A percentile compares a stretch with the other conserved stretches of the same genome.
These are phyloP conservation scores for Phaonia tiefii DNA, from an alignment of 2,888 invertebrate genomes.

Conservation along the genomic window DNA sequence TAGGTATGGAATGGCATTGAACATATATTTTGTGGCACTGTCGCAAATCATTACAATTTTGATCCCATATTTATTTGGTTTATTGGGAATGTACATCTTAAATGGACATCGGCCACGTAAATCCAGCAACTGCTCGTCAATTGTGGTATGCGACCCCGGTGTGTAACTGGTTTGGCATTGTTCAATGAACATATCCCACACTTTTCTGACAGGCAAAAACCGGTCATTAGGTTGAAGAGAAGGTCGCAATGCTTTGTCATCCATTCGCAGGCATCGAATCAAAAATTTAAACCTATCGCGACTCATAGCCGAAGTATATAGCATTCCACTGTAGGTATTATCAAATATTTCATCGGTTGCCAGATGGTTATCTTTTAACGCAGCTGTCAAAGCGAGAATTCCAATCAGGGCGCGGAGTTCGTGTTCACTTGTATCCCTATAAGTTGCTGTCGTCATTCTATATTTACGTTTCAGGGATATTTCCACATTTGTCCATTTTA, in stretches of 20 bases:
- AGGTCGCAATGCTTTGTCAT: slow-evolving; percentile 55
- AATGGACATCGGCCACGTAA: slow-evolving; percentile 61
- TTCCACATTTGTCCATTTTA: slow-evolving; percentile 43
- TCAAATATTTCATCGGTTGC: slow-evolving; percentile 55
- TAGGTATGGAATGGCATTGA: slow-evolving; percentile 64
- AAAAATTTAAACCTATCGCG: slow-evolving; percentile 51
- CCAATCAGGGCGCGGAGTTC: slow-evolving; percentile 51
- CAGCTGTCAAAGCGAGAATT: slow-evolving; percentile 50
- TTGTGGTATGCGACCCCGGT: slow-evolving; percentile 58
- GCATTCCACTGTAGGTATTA: slow-evolving; percentile 46
- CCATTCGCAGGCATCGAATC: slow-evolving; percentile 43
- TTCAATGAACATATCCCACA: slow-evolving; percentile 57
- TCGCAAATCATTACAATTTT: no score
- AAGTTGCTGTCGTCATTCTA: slow-evolving; percentile 24
- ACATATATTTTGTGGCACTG: slow-evolving; percentile 62
- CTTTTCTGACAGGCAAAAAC: slow-evolving; percentile 31
- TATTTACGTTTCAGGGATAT: slow-evolving; percentile 38
- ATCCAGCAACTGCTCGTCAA: slow-evolving; percentile 65
- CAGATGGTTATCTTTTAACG: slow-evolving; percentile 51
- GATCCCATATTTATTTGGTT: slow-evolving; percentile 62
- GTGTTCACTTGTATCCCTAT: slow-evolving; percentile 40
- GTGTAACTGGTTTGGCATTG: slow-evolving; percentile 65
- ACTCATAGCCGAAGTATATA: slow-evolving; percentile 54
- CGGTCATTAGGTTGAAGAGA: slow-evolving; percentile 14
- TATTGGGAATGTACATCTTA: slow-evolving; percentile 66